Conservation (phyloP, 2,888 invertebrate genomes). For the Eurytoma adleriae region DNA sequence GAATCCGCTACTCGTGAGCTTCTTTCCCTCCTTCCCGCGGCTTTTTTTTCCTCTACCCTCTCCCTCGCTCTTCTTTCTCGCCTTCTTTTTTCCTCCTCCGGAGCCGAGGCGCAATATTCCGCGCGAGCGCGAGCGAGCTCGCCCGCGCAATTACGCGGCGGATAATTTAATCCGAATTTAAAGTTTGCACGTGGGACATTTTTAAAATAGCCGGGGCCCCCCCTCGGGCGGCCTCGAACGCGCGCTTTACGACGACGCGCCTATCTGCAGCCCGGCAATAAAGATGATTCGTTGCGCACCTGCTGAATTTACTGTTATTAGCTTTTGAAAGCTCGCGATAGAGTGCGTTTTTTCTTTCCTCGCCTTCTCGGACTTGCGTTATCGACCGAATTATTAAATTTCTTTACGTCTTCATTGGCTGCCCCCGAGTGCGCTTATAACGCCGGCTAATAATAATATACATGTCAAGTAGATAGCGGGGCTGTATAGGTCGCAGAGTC, state of each 20-base stretch:
- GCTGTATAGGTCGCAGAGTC: neutral
- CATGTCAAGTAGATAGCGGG: constrained; percentile 13
- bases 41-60: neutral
- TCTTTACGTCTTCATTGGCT: constrained; percentile 43
- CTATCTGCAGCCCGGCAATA: constrained; percentile 40
- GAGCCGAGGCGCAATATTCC: constrained; percentile 16
- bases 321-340: constrained; percentile 48
- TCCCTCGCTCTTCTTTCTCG: neutral
- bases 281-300: constrained; percentile 50
- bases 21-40: neutral
- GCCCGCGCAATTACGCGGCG: constrained; percentile 44
- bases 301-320: constrained; percentile 52
- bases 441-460: constrained; percentile 28
- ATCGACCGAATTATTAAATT: constrained; percentile 36
- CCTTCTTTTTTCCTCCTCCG: neutral
- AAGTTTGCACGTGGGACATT: constrained; percentile 49
- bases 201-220: constrained; percentile 37
- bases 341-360: constrained; percentile 12
- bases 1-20: constrained; percentile 36
- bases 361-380: neutral
- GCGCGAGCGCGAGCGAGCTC: neutral
- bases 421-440: neutral
- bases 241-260: constrained; percentile 43
- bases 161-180: constrained; percentile 57
- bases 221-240: neutral